Evolutionary conservation across 1,140 invertebrate species (phyloP).

Genomic region (Olivierus martensii): DNA sequence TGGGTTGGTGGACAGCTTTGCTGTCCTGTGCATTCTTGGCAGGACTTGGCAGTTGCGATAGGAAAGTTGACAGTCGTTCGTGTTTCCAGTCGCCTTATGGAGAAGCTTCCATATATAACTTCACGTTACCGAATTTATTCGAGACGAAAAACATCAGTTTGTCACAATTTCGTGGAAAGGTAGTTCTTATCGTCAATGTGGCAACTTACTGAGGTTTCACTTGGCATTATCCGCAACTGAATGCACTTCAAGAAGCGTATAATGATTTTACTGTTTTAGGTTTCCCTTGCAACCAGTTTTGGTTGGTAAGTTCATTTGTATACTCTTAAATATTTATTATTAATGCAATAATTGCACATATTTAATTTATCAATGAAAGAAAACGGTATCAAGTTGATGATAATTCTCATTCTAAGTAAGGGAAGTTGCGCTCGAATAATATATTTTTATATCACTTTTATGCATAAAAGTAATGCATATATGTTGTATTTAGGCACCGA

Average conservation of each 20-base stretch:
- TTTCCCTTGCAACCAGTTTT: constrained; percentile 42
- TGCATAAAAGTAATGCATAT: too few species aligned
- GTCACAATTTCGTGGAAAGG: constrained; percentile 27
- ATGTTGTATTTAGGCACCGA: too few species aligned
- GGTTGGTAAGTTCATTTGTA: constrained; percentile 26
- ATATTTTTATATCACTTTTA: too few species aligned
- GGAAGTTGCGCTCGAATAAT: too few species aligned
- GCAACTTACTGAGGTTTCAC: constrained; percentile 40
- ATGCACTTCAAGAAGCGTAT: constrained; percentile 32
- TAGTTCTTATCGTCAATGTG: constrained; percentile 37
- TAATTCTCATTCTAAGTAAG: too few species aligned
- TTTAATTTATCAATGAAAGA: too few species aligned
- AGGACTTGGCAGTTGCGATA: not conserved
- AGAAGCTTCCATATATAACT: constrained; percentile 4
- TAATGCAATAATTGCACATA: too few species aligned
- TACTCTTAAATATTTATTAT: too few species aligned
- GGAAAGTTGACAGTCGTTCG: not conserved
- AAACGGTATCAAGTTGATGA: too few species aligned
- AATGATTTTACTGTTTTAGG: constrained; percentile 33
- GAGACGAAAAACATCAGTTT: constrained; percentile 17
- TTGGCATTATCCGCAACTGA: constrained; percentile 32
- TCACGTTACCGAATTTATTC: constrained; percentile 16
- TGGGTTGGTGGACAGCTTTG: not conserved
- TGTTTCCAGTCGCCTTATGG: not conserved
- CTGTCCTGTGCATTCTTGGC: not conserved